phyloP scores from a whole-genome alignment of 2,888 invertebrate species.

The Calliopum simillimum region DNA sequence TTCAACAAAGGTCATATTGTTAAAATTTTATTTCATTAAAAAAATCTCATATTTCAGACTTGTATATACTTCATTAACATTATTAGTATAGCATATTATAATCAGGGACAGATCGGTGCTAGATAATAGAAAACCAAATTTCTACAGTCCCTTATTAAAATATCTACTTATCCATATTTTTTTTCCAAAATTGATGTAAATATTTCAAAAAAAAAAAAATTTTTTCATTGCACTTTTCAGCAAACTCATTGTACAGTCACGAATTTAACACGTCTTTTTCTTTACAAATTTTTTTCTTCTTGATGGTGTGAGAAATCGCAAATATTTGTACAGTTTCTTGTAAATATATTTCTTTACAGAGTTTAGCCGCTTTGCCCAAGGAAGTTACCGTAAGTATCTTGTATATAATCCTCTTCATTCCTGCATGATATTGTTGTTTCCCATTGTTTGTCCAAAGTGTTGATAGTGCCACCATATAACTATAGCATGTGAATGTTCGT shows the following conservation, averaged over 20 bases:
- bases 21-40: conserved; percentile 35
- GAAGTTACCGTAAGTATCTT: conserved; percentile 79
- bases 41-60: not conserved
- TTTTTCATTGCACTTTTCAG: conserved; percentile 2
- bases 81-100: conserved; percentile 1
- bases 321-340: conserved; percentile 60
- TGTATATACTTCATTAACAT: conserved; percentile 34
- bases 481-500: no score
- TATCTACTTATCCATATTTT: no score
- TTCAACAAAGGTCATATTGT: conserved; percentile 84
- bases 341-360: conserved; percentile 74
- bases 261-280: not conserved
- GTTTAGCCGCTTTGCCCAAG: conserved; percentile 82
- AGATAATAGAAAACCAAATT: no score
- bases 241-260: conserved; percentile 54
- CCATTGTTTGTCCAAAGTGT: no score
- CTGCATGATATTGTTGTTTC: no score
- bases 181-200: no score
- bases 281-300: not conserved
- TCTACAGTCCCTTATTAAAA: no score
- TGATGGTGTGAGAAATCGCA: conserved; percentile 37
- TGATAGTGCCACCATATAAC: no score
- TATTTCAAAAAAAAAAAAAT: not conserved
- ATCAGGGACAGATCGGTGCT: not conserved
- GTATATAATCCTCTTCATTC: no score